A percentile compares a stretch with the other conserved stretches of the same genome.
Evolutionary conservation across 2,113 vertebrate genomes (phyloP).

Genomic region (Hassar affinis): DNA sequence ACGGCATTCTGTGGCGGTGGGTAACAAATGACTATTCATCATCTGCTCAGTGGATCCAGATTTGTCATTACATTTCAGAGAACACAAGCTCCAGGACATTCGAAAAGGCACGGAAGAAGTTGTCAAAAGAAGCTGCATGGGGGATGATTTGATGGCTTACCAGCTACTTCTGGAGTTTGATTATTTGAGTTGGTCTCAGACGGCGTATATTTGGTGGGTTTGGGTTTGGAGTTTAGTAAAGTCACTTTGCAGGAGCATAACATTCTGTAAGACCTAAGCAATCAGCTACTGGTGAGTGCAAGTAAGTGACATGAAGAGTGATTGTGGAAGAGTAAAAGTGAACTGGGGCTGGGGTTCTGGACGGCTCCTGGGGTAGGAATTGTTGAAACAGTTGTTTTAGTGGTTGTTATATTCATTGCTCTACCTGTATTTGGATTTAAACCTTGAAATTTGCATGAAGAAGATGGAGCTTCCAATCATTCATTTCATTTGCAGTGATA

Average conservation of each 20-base stretch:
- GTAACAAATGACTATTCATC: constrained; percentile 15
- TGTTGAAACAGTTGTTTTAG: background rate
- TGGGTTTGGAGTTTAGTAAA: background rate
- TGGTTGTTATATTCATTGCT: background rate
- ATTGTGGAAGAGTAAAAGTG: background rate
- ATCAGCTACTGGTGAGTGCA: background rate
- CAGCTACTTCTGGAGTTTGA: background rate
- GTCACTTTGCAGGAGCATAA: background rate
- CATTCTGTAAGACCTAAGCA: background rate
- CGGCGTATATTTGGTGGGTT: background rate
- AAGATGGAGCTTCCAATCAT: background rate
- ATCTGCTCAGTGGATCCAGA: background rate
- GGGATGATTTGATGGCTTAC: background rate
- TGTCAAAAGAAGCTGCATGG: constrained; percentile 1
- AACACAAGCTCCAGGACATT: background rate
- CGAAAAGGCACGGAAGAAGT: background rate
- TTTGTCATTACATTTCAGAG: background rate
- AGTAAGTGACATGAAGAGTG: background rate
- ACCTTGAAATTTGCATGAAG: background rate
- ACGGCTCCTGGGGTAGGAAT: background rate
- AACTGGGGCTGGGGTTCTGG: background rate
- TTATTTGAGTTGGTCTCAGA: constrained; percentile 1
- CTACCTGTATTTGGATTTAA: background rate
- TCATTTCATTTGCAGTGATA: no score
- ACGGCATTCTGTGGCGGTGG: background rate